A percentile compares a stretch with the other conserved stretches of the same genome.
phyloP scores from a whole-genome alignment of 2,113 vertebrate genomes.

The Columba livia region DNA sequence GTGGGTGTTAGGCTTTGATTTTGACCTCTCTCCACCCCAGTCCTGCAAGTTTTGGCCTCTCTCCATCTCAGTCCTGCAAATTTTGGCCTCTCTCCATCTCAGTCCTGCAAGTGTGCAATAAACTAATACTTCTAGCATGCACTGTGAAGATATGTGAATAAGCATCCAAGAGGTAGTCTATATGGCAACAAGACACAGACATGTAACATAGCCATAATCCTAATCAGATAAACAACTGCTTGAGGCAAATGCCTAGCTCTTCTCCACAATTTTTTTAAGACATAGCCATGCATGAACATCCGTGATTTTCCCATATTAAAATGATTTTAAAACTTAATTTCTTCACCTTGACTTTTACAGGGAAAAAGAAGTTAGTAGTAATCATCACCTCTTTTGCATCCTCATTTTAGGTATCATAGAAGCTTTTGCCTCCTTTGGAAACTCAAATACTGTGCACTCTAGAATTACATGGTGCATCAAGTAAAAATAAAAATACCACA shows the following conservation, averaged over 20 bases:
- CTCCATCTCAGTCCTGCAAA: no score
- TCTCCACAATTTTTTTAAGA: neutral
- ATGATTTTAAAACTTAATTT: neutral
- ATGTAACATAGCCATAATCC: neutral
- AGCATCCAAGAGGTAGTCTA: neutral
- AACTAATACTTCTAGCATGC: neutral
- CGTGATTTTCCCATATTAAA: neutral
- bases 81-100: neutral
- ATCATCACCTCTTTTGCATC: neutral
- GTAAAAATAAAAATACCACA: conserved; percentile 14
- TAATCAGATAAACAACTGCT: neutral
- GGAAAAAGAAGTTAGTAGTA: neutral
- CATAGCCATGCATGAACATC: neutral
- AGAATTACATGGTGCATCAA: conserved; percentile 6
- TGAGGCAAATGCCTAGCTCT: neutral
- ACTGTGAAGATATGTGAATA: neutral
- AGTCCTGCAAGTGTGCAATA: neutral
- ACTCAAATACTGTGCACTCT: neutral
- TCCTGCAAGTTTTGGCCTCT: no score
- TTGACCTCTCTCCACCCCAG: neutral
- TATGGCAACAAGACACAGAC: neutral
- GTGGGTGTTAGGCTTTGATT: neutral
- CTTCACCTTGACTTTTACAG: neutral
- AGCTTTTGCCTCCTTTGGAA: conserved; percentile 10
- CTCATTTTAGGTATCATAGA: neutral